Evolutionary conservation across 2,888 invertebrate genomes (phyloP).

Genomic region (Cerastis leucographa): DNA sequence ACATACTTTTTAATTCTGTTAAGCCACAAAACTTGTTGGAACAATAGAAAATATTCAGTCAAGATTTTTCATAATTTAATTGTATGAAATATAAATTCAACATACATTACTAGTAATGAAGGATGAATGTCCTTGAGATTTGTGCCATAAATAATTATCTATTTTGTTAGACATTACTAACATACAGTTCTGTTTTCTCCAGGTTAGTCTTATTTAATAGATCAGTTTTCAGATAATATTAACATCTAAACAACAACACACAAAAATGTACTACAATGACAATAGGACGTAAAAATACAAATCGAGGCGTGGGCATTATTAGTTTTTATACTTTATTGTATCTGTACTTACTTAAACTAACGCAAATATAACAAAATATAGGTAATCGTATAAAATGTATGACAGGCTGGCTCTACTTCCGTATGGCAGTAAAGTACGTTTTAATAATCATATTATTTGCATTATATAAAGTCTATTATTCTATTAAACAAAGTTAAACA

Average conservation of each 20-base stretch:
- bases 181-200: constrained; percentile 1
- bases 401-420: constrained; percentile 23
- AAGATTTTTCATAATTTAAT: constrained; percentile 20
- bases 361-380: constrained; percentile 23
- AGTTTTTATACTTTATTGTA: constrained; percentile 38
- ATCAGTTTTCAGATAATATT: constrained; percentile 17
- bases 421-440: constrained; percentile 22
- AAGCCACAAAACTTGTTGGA: not conserved
- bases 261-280: constrained; percentile 13
- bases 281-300: constrained; percentile 4
- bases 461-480: constrained; percentile 1
- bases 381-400: constrained; percentile 26
- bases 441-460: constrained; percentile 18
- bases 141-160: constrained; percentile 27
- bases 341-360: constrained; percentile 44
- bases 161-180: constrained; percentile 24
- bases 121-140: constrained; percentile 24
- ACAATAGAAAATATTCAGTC: constrained; percentile 31
- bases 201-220: constrained; percentile 4
- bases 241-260: constrained; percentile 3
- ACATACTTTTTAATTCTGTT: not conserved
- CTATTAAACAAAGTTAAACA: constrained; percentile 18
- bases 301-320: constrained; percentile 6
- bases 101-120: constrained; percentile 3
- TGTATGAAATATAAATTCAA: constrained; percentile 33